Evolutionary conservation across 2,888 invertebrate genomes (phyloP).

Genomic region (Beris morrisii): DNA sequence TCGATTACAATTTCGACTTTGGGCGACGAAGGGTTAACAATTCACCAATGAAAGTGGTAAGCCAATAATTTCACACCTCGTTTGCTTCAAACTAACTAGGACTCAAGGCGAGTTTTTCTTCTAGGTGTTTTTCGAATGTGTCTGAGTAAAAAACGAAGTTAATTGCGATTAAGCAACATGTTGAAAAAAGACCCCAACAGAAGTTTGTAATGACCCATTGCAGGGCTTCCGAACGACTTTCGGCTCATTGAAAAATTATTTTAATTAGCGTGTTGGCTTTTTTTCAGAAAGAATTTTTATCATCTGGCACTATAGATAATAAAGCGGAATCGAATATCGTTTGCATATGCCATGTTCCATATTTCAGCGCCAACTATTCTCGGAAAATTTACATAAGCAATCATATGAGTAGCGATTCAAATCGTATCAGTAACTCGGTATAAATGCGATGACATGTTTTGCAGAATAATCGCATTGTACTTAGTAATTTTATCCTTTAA

Average conservation of each 20-base stretch:
- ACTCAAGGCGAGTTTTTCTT: constrained; percentile 11
- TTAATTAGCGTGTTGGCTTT: constrained; percentile 21
- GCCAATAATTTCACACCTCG: constrained; percentile 32
- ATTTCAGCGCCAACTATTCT: not conserved
- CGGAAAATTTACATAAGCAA: constrained; percentile 8
- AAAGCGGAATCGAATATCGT: not conserved
- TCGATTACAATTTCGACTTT: not conserved
- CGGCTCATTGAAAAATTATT: constrained; percentile 31
- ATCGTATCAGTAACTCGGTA: not conserved
- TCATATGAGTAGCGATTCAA: constrained; percentile 2
- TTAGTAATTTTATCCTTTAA: constrained; percentile 18
- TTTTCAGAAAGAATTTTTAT: not conserved
- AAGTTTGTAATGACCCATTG: constrained; percentile 17
- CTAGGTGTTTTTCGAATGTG: not conserved
- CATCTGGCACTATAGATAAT: not conserved
- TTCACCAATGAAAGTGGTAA: constrained; percentile 24
- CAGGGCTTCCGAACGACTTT: constrained; percentile 9
- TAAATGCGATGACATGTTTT: not conserved
- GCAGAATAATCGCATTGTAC: not conserved
- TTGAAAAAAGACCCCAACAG: constrained; percentile 11
- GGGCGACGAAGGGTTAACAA: constrained; percentile 16
- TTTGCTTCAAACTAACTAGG: constrained; percentile 8
- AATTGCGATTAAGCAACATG: no score
- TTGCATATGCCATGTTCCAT: constrained; percentile 13
- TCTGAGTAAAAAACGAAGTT: no score